Percentiles rank a stretch among this genome's conserved stretches.
Evolutionary conservation across 1,140 invertebrate genomes (phyloP).

Genomic region (Camponotus vicinus): DNA sequence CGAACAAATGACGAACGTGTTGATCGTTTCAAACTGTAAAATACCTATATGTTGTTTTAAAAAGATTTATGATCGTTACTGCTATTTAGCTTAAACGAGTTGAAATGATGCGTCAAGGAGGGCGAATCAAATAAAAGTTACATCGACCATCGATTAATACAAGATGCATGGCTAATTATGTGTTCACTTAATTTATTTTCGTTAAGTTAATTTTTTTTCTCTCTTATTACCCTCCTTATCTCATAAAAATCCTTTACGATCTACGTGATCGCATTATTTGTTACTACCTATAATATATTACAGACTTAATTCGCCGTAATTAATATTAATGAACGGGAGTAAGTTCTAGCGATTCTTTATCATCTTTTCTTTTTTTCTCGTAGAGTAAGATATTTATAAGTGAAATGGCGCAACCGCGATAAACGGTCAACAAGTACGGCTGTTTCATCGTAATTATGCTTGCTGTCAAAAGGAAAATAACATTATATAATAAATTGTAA

Average conservation of each 20-base stretch:
- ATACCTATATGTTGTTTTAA: conserved; percentile 53
- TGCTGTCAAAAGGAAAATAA: background rate
- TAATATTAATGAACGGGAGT: conserved; percentile 53
- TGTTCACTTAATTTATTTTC: conserved; percentile 68
- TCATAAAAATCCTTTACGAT: conserved; percentile 61
- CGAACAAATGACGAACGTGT: conserved; percentile 37
- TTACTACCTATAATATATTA: conserved; percentile 72
- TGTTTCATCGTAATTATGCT: conserved; percentile 35
- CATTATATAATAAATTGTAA: background rate
- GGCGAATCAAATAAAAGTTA: conserved; percentile 57
- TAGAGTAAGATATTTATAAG: conserved; percentile 47
- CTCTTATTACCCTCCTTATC: conserved; percentile 29
- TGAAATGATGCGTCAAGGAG: conserved; percentile 61
- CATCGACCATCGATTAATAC: conserved; percentile 51
- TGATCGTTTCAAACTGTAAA: conserved; percentile 37
- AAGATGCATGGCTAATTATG: conserved; percentile 52
- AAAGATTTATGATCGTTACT: conserved; percentile 59
- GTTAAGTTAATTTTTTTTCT: conserved; percentile 13
- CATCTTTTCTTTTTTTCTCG: conserved; percentile 27
- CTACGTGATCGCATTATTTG: conserved; percentile 68
- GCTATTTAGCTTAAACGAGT: conserved; percentile 66
- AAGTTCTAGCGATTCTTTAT: conserved; percentile 42
- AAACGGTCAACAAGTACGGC: conserved; percentile 36
- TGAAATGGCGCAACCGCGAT: conserved; percentile 11
- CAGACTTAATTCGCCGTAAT: conserved; percentile 67